Percentiles rank a stretch among this genome's conserved stretches.
Evolutionary conservation across 2,797 vertebrate species (phyloP).

Genomic region (Anguilla megastoma): DNA sequence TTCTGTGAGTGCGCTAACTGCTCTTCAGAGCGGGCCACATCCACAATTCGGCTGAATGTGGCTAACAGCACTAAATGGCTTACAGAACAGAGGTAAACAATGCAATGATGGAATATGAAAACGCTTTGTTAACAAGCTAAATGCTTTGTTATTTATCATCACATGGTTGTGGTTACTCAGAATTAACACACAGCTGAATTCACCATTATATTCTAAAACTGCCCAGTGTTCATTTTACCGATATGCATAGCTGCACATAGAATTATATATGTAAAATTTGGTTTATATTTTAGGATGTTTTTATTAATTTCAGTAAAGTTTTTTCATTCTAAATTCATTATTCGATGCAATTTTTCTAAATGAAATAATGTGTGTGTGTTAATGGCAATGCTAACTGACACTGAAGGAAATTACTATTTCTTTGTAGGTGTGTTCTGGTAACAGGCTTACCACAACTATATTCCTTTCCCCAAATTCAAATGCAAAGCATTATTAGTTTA

Average conservation of each 20-base stretch:
- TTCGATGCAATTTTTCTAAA: background rate
- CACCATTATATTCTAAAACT: background rate
- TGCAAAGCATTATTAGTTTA: slow-evolving; percentile 43
- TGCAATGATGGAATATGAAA: background rate
- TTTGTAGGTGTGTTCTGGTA: background rate
- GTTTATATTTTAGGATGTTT: background rate
- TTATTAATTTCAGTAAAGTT: background rate
- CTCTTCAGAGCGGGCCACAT: background rate
- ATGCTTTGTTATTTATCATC: background rate
- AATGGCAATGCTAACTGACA: background rate
- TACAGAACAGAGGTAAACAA: background rate
- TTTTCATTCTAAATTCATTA: background rate
- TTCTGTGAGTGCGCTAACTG: slow-evolving; percentile 29
- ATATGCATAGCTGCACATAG: background rate
- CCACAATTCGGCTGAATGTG: background rate
- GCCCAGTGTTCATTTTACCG: background rate
- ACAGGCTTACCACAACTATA: background rate
- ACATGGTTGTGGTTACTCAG: background rate
- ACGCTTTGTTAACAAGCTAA: background rate
- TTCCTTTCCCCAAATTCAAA: background rate
- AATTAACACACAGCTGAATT: background rate
- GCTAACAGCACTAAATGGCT: background rate
- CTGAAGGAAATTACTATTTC: background rate
- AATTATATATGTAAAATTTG: background rate
- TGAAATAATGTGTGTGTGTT: background rate